Base-by-base conservation (phyloP, 2,113 vertebrate species). In the Euleptes europaea region DNA sequence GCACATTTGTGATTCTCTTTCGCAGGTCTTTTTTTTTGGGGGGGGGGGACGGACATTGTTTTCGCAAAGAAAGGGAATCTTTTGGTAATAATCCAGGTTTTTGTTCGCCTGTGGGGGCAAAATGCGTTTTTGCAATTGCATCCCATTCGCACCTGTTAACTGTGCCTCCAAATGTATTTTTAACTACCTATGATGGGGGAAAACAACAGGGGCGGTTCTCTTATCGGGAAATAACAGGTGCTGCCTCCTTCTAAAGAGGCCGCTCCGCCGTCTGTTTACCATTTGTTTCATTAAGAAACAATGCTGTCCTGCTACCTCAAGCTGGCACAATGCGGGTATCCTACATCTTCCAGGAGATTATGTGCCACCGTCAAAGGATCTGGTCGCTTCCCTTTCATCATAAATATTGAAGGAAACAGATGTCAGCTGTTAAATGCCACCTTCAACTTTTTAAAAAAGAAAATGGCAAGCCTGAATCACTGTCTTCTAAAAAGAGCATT, bases 201-300 rank as follows among this genome's bases (percentile, higher is more conserved):
- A 90, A 10, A 88, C 35, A 88, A 82, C 7, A 78, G 3, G 26
- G 86, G 82, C 51, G 17, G 47, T 51, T 0, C 8, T 72, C 82
- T 92, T 87, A 78, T 88, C 81, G 49, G 5, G 86, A 78, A 33
- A 73, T 74, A 84, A 84, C 42, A 92, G 70, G 51, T 84, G 49
- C 19, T 73, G 9, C 2, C 23, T 33, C 1, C 0, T 1, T 49
- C 26, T 72, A 86, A 90, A 91, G 80, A 72, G 57, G 1, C 23
- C 72, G 21, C 33, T 81, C 26, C 14, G 78, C 23, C 69, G 90
- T 88, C 35, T 72, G 21, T 10, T 84, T 67, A 13, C 2, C 74
- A 85, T 83, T 7, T 86, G 28, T 81, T 90, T 86, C 71, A 83
- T 42, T 71, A 81, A 23, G 13, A 86, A 81, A 26, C 19, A 85